Conservation (phyloP, 1,140 invertebrate species). For the Marisa cornuarietis region DNA sequence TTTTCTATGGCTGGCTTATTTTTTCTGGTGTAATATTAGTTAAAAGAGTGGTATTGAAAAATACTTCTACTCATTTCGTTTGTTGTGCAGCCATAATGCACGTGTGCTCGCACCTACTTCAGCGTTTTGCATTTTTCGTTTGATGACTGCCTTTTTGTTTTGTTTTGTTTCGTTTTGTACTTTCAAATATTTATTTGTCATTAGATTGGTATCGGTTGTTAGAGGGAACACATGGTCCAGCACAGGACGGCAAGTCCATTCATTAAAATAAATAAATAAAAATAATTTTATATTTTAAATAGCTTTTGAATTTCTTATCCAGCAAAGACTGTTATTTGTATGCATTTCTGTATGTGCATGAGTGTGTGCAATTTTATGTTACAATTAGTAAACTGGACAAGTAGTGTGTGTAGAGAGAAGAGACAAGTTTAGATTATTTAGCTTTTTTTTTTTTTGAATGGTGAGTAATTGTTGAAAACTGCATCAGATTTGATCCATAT, state of each 20-base stretch:
- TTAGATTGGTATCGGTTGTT: not conserved
- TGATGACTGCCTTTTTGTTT: not conserved
- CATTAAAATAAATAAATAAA: not conserved
- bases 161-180: too few relatives aligned
- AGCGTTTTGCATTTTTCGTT: not conserved
- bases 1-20: too few relatives aligned
- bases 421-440: too few relatives aligned
- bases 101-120: too few relatives aligned
- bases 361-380: not conserved
- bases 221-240: not conserved
- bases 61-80: not conserved
- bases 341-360: not conserved
- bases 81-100: not conserved
- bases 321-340: constrained; percentile 1
- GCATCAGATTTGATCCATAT: too few relatives aligned
- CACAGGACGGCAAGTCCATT: too few relatives aligned
- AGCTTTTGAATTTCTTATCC: not conserved
- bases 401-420: not conserved
- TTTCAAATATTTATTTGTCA: not conserved
- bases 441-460: too few relatives aligned
- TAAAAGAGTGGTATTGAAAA: too few relatives aligned
- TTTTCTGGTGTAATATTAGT: too few relatives aligned
- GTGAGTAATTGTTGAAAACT: too few relatives aligned
- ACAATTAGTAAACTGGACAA: not conserved
- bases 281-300: not conserved